Base-by-base conservation (phyloP, 2,113 vertebrate species). In the Sitta europaea region DNA sequence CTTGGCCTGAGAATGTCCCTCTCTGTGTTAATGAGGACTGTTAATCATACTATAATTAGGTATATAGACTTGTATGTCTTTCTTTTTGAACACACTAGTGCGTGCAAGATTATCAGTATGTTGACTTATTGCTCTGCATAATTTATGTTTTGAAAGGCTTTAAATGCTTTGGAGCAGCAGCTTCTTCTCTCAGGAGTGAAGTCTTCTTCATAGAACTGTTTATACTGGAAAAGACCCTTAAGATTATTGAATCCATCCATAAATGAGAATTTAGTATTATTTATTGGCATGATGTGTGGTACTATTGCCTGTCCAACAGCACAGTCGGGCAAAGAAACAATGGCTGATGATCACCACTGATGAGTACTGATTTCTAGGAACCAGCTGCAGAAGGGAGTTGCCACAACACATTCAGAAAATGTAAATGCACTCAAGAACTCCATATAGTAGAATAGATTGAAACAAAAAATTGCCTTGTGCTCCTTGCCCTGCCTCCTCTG, bases 321-420 rank as follows among this genome's bases (percentile, higher is more conserved):
- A 75, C 43, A 35, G 18, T 94, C 70, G 57, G 7, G 12, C 54
- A 79, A 81, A 66, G 77, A 76, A 88, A 59, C 33, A 90, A 59
- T 66, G 63, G 35, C 42, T 8, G 2, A 48, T 88, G 90, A 74
- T 91, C 63, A 77, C 55, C 65, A 27, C 24, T 43, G 68, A 65
- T 79, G 85, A 92, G 75, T 65, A 42, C 38, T 36, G 84, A 72
- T 93, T 88, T 90, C 78, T 66, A 92, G 86, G 90, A 88, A 94
- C 33, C 86, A 87, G 66, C 87, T 97, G 48, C 71, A 86, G 45
- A 67, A 84, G 35, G 48, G 85, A 67, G 45, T 81, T 58, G 62
- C 10, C 33, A 78, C 36, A 86, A 80, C 68, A 15, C 38, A 53
- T 86, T 88, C 67, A 67, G 54, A 77, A 95, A 86, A 92, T 90